These are phyloP conservation scores for Tribolium castaneum DNA, from an alignment of 1,140 invertebrate species.

Conservation along the genomic window DNA sequence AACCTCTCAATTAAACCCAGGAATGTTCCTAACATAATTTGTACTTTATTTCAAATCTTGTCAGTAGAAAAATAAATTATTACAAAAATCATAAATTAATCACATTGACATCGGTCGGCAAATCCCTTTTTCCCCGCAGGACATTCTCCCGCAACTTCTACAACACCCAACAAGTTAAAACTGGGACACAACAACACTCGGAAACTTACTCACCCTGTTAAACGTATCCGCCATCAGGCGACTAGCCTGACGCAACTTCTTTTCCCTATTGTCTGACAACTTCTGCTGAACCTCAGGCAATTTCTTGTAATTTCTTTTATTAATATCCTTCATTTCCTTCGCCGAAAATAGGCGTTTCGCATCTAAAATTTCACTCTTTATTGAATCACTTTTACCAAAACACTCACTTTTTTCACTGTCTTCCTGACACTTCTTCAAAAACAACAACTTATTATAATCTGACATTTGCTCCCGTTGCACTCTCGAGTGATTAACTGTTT, in stretches of 20 bases:
- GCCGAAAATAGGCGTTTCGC: conserved; percentile 55
- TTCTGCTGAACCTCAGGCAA: conserved; percentile 60
- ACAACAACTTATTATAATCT: conserved; percentile 55
- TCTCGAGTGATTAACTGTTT: conserved; percentile 53
- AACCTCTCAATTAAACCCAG: not conserved
- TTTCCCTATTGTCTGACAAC: conserved; percentile 46
- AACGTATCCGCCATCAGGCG: conserved; percentile 58
- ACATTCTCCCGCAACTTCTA: conserved; percentile 58
- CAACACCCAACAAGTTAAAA: conserved; percentile 44
- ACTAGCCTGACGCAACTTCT: conserved; percentile 55
- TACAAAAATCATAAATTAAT: conserved; percentile 47
- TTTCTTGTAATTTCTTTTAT: conserved; percentile 59
- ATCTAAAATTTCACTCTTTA: conserved; percentile 37
- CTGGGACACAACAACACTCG: not conserved
- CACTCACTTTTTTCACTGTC: conserved; percentile 45
- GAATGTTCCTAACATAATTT: not conserved
- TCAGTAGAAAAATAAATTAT: conserved; percentile 32
- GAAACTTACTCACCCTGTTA: conserved; percentile 54
- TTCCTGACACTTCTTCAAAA: conserved; percentile 47
- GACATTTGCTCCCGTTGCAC: conserved; percentile 54
- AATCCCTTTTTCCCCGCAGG: conserved; percentile 55
- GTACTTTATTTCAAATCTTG: conserved; percentile 18
- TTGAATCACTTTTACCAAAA: not conserved
- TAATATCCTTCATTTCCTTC: conserved; percentile 60
- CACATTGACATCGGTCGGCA: conserved; percentile 57